phyloP scores from a whole-genome alignment of 2,888 invertebrate genomes.

The Thelaira solivaga region DNA sequence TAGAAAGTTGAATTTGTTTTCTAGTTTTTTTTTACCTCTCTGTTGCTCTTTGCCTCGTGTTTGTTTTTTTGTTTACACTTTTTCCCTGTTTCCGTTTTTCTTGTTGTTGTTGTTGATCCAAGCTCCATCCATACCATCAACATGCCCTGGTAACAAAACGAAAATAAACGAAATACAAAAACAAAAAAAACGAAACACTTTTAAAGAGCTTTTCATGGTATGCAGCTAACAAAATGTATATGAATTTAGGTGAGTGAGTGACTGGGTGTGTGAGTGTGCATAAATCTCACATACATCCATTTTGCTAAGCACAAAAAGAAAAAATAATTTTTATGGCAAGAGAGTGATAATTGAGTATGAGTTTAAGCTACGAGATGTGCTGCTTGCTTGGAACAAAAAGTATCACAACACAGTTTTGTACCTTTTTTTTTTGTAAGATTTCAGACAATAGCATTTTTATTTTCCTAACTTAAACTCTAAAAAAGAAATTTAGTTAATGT shows the following conservation, averaged over 20 bases:
- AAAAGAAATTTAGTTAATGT: no score
- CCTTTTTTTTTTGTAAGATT: background rate
- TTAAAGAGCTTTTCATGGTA: conserved; percentile 29
- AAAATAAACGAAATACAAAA: conserved; percentile 16
- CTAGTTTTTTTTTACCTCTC: conserved; percentile 10
- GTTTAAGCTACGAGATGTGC: background rate
- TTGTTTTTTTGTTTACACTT: conserved; percentile 47
- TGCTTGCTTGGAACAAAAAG: background rate
- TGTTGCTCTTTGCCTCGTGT: conserved; percentile 51
- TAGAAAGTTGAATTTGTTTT: conserved; percentile 54
- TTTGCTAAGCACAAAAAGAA: conserved; percentile 5
- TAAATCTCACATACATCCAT: no score
- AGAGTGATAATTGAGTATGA: conserved; percentile 15
- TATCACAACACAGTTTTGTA: no score
- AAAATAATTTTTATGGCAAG: conserved; percentile 19
- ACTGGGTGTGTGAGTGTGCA: background rate
- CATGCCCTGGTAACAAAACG: conserved; percentile 41
- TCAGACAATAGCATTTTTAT: no score
- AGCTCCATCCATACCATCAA: conserved; percentile 10
- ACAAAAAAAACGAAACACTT: conserved; percentile 33
- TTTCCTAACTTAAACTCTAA: no score
- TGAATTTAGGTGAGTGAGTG: background rate
- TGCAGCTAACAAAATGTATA: conserved; percentile 5
- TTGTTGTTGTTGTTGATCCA: no score
- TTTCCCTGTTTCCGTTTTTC: background rate